phyloP scores from a whole-genome alignment of 2,113 vertebrate genomes.

The Dipodomys spectabilis region DNA sequence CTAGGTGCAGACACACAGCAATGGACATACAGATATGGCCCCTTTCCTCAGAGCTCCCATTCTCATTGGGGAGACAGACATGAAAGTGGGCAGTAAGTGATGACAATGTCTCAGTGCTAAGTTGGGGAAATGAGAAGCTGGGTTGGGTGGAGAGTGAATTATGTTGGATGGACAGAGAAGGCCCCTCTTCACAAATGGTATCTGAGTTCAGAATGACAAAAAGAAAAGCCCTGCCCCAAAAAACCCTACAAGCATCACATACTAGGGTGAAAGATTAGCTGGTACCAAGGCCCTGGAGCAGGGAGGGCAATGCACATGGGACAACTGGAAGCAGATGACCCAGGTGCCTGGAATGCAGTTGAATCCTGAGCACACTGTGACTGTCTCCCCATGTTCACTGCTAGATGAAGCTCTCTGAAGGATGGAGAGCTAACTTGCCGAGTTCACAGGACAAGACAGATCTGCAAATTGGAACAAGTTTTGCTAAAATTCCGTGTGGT shows the following conservation, averaged over 20 bases:
- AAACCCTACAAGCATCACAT: neutral
- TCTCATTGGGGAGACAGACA: neutral
- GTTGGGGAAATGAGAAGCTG: neutral
- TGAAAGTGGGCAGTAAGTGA: neutral
- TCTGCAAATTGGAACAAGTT: neutral
- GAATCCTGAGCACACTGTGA: neutral
- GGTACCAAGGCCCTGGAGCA: neutral
- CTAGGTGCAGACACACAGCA: neutral
- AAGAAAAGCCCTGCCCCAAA: neutral
- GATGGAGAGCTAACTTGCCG: neutral
- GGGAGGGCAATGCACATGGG: too few relatives aligned
- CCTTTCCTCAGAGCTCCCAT: too few relatives aligned
- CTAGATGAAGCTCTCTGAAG: neutral
- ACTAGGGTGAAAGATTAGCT: neutral
- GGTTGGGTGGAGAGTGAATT: neutral
- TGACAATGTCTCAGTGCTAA: neutral
- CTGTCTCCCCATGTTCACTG: neutral
- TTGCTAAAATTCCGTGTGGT: neutral
- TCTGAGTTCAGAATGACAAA: neutral
- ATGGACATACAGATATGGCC: neutral
- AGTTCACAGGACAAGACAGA: neutral
- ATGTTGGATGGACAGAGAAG: neutral
- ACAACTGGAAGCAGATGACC: neutral
- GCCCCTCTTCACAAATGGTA: neutral
- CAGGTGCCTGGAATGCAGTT: neutral